Evolutionary conservation across 2,888 invertebrate genomes (phyloP), one percentile per base, ranked within the genome.

Genomic region (Lithosia quadra): DNA sequence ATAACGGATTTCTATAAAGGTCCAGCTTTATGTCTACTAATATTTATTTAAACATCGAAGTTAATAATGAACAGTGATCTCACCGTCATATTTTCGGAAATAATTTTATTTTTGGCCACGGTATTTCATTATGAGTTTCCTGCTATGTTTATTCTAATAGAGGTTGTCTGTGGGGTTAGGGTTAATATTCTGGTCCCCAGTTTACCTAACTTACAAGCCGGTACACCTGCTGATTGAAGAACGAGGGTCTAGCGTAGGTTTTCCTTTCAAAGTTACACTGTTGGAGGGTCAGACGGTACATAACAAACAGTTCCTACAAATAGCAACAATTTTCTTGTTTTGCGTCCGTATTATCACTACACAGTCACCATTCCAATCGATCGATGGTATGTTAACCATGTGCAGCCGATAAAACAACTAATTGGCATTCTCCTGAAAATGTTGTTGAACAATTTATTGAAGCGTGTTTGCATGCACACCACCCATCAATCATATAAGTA

Each of bases 381-480:
- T 39, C 2, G 18, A 24, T 3, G 2, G 22, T n/a, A 39, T 15
- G 18, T 24, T 39, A 24, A 39, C 18, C 2, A 60, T 39, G 18
- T 60, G 39, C 39, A 39, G 7, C 9, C 39, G 10, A 39, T 18
- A 36, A 28, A 39, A n/a, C 33, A 62, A 39, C 24, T n/a, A 61
- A n/a, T 56, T 36, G 15, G 56, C 55, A 43, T 11, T n/a, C 18
- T 21, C 39, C 21, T 28, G 33, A 56, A 67, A 56, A 39, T 55
- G 55, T 55, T 39, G 55, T 61, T 61, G 24, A 61, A 61, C 56
- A 61, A 56, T 61, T 55, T 61, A 15, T 67, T 7, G 53, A 39
- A 60, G 60, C 65, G 53, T 66, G 67, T 28, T 67, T 56, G 67
- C 67, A 67, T 67, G 61, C 55, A 7, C 28, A 10, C 39, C 39